Base-by-base conservation (phyloP, 2,797 vertebrate species). In the Cygnus olor region DNA sequence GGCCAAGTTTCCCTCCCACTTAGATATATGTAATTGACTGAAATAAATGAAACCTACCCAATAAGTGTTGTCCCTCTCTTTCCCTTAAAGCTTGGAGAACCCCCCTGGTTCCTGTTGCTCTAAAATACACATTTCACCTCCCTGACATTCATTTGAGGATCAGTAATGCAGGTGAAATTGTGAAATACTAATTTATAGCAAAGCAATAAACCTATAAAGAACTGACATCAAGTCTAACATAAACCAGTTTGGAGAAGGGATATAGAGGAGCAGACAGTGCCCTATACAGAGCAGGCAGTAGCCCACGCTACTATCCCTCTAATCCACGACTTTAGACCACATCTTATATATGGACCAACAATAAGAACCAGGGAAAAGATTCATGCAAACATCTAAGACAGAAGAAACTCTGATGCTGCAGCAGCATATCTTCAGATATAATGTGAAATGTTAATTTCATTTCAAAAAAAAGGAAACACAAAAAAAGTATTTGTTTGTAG, bases 261-360 rank as follows among this genome's bases (percentile, higher is more conserved):
- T 8, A 11, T 11, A 28, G 27, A 72, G 34, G 3, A 42, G 4
- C 9, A 92, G 25, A 54, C 1, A 80, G 54, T 6, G 78, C 34
- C 2, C 11, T 65, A 30, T 3, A 71, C 11, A 56, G 10, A 66
- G 3, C 3, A 77, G 34, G 10, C 25, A 58, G 18, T 9, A 58
- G n/a, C 11, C 76, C 34, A 16, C 42, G 3, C 18, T 9, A 36
- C 57, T 11, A 4, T 21, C 27, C 5, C 19, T 89, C 56, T 56
- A 58, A 9, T 42, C 30, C 38, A 34, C 40, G 54, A 7, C 28
- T 72, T 47, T n/a, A 70, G 38, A 63, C 8, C 14, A 36, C 28
- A 19, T 5, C 18, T 2, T 60, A 2, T 14, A 4, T 3, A 76
- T 0, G 5, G 15, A 54, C 9, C 38, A 51, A 13, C 28, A 83